phyloP scores from a whole-genome alignment of 2,888 invertebrate species.

The Drosophila putrida region DNA sequence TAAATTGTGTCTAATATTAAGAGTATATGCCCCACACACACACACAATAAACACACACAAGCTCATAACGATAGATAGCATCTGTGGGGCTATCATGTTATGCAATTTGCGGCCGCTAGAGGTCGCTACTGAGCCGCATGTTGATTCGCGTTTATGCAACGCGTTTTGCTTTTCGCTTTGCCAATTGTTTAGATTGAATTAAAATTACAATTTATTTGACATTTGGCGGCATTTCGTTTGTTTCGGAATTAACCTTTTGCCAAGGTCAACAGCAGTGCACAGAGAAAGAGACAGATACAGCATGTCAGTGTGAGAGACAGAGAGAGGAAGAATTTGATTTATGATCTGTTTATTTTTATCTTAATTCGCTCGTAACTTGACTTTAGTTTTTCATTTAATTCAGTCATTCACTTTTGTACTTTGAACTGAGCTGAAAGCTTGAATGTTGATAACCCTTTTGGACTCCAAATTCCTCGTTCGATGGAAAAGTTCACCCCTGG shows the following conservation, averaged over 20 bases:
- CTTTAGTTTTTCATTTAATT: too few relatives aligned
- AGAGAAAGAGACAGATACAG: neutral
- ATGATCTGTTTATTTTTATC: too few relatives aligned
- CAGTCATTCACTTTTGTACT: too few relatives aligned
- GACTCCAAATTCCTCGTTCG: too few relatives aligned
- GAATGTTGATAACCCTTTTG: too few relatives aligned
- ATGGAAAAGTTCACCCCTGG: too few relatives aligned
- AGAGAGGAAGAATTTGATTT: too few relatives aligned
- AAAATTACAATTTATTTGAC: conserved; percentile 50
- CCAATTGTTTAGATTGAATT: conserved; percentile 56
- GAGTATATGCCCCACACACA: conserved; percentile 12
- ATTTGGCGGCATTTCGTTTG: conserved; percentile 38
- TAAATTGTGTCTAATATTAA: conserved; percentile 54
- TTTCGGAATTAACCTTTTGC: conserved; percentile 25
- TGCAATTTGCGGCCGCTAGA: conserved; percentile 54
- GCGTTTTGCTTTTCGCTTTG: conserved; percentile 27
- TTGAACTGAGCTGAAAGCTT: too few relatives aligned
- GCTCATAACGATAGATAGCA: conserved; percentile 1
- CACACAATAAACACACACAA: conserved; percentile 8
- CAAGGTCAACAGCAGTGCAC: conserved; percentile 34
- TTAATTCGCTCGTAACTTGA: too few relatives aligned
- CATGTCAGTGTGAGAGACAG: neutral
- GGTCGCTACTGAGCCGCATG: conserved; percentile 44
- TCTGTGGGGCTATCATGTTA: conserved; percentile 37
- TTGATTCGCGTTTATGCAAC: conserved; percentile 48